Evolutionary conservation across 2,797 vertebrate species (phyloP).

Genomic region (Phoeniculus purpureus): DNA sequence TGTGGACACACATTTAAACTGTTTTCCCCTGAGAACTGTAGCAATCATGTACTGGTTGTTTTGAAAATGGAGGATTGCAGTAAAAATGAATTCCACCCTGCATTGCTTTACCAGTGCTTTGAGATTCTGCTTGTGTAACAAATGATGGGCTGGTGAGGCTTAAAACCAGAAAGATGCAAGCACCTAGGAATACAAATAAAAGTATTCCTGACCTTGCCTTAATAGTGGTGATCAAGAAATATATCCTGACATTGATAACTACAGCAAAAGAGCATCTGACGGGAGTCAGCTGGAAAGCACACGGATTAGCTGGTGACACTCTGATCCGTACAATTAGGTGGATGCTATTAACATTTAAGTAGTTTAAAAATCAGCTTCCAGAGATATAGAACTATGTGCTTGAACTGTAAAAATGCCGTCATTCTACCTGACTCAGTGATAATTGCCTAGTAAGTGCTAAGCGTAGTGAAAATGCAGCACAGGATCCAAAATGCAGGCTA

Average conservation of each 20-base stretch:
- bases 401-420: conserved; percentile 65
- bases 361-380: conserved; percentile 65
- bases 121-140: conserved; percentile 22
- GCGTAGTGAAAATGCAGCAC: conserved; percentile 56
- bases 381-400: conserved; percentile 53
- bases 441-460: conserved; percentile 69
- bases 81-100: conserved; percentile 17
- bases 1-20: not conserved
- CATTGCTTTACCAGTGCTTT: conserved; percentile 23
- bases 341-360: conserved; percentile 68
- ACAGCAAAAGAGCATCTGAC: conserved; percentile 34
- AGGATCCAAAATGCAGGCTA: conserved; percentile 30
- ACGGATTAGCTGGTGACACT: conserved; percentile 56
- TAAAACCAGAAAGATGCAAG: conserved; percentile 19
- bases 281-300: conserved; percentile 57
- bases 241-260: conserved; percentile 35
- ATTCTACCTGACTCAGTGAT: conserved; percentile 72
- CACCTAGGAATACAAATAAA: conserved; percentile 42
- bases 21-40: conserved; percentile 33
- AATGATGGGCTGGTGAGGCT: not conserved
- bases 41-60: conserved; percentile 40
- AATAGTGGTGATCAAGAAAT: conserved; percentile 54
- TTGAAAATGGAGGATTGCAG: conserved; percentile 53
- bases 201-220: conserved; percentile 39
- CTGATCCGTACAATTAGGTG: conserved; percentile 65